Evolutionary conservation across 2,888 invertebrate species (phyloP).

Genomic region (Melinaea marsaeus): DNA sequence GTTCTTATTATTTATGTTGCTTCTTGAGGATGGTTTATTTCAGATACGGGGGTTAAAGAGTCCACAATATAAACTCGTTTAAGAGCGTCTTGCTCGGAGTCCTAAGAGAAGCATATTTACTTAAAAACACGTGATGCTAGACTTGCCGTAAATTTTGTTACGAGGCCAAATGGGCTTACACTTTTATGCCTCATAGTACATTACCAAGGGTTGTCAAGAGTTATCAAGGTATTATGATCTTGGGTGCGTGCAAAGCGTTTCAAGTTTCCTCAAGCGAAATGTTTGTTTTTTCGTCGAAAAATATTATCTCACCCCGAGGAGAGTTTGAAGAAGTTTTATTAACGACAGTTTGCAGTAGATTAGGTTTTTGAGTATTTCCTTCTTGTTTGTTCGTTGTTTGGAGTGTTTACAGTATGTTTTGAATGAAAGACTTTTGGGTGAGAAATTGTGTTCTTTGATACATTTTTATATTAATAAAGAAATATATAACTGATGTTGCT

Average conservation of each 20-base stretch:
- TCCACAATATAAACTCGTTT: neutral
- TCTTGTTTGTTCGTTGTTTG: constrained; percentile 26
- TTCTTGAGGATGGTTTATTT: neutral
- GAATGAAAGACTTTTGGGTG: constrained; percentile 14
- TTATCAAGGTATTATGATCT: constrained; percentile 31
- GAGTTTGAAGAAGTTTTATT: constrained; percentile 65
- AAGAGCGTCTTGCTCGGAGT: constrained; percentile 1
- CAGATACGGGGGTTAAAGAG: neutral
- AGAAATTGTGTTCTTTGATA: constrained; percentile 1
- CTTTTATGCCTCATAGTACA: constrained; percentile 25
- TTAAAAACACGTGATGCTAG: constrained; percentile 24
- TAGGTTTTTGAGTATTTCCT: constrained; percentile 29
- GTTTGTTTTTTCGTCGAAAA: constrained; percentile 54
- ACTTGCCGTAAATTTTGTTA: constrained; percentile 27
- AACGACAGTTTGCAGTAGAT: constrained; percentile 61
- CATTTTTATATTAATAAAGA: constrained; percentile 9
- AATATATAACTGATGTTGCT: constrained; percentile 13
- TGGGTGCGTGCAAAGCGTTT: constrained; percentile 23
- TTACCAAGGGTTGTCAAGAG: constrained; percentile 27
- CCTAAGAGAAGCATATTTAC: constrained; percentile 14
- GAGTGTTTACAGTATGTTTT: constrained; percentile 24
- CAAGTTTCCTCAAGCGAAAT: constrained; percentile 29
- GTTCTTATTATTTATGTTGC: neutral
- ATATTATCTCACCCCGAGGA: constrained; percentile 63
- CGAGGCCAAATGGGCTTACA: constrained; percentile 26